Base-by-base conservation (phyloP, 1,140 invertebrate species). In the Hycleus cichorii region DNA sequence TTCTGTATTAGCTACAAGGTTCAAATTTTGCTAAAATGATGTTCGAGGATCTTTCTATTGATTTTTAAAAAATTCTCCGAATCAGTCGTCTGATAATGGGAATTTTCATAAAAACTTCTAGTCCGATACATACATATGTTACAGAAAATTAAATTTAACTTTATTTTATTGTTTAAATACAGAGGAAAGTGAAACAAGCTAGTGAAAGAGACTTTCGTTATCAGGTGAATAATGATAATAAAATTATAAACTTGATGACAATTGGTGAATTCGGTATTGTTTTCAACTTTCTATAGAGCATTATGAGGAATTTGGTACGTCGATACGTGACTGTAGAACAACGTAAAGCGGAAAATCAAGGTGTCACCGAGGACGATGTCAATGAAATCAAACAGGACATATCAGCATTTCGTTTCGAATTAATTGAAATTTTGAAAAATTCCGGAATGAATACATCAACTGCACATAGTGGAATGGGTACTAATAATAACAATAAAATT, bases 331-430 rank as follows among this genome's bases (percentile, higher is more conserved):
- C 95, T 26, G 90, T 94, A 46, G 92, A 96, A 74, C 94, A 97
- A 75, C 78, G 93, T 40, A 93, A 93, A 72, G 91, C 92, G 0
- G 93, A 96, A 68, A 88, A 89, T 68, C 90, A 95, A 75, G 94
- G 94, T n/a, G 95, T 98, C 5, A 97, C 94, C 0, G 95, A 97
- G 76, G 95, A 98, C 71, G 95, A 98, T 76, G 91, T 98, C 32
- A 98, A 97, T 75, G 95, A 99, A 80, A 97, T 98, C 59, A 98
- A 98, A 76, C 95, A 98, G 77, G 95, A 97, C 73, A 96, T 98
- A 56, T 93, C 90, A 45, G 90, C 92, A 3, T 94, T 96, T 76
- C 84, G 92, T 43, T 95, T 90, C 77, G 95, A 98, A 76, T 80
- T 98, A 4, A 88, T 98, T 40, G 94, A 98, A 78, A 95, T 98